phyloP scores from a whole-genome alignment of 1,140 invertebrate genomes.

The Drosophila pruinosa region DNA sequence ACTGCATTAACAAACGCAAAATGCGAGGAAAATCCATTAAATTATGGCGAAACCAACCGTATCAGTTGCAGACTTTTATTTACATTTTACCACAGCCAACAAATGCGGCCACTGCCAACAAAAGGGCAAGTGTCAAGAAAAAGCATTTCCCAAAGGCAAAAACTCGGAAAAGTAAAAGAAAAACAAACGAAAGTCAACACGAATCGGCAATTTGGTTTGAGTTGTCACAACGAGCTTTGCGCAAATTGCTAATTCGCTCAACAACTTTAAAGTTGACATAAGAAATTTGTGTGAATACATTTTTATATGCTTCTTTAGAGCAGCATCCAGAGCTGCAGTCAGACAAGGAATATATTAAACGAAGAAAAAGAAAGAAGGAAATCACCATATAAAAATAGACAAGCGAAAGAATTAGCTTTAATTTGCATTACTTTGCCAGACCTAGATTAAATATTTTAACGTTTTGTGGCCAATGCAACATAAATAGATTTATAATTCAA shows the following conservation, averaged over 20 bases:
- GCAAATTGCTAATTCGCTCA: slow-evolving; percentile 51
- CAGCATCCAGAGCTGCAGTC: background rate
- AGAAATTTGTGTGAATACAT: slow-evolving; percentile 70
- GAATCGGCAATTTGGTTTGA: slow-evolving; percentile 67
- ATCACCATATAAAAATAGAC: background rate
- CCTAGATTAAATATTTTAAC: background rate
- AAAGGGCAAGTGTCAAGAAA: slow-evolving; percentile 29
- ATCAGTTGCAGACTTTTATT: slow-evolving; percentile 41
- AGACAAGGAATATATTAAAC: background rate
- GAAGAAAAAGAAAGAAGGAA: background rate
- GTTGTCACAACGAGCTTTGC: slow-evolving; percentile 4
- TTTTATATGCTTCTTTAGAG: slow-evolving; percentile 42
- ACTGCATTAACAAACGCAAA: background rate
- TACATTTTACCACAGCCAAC: slow-evolving; percentile 47
- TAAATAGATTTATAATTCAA: too few species aligned
- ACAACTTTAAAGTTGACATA: slow-evolving; percentile 63
- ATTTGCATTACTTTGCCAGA: background rate
- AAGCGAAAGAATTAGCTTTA: background rate
- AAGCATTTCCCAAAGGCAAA: slow-evolving; percentile 8
- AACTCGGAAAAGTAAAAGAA: background rate
- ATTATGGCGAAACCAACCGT: background rate
- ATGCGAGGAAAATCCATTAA: background rate
- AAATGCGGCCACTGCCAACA: slow-evolving; percentile 23
- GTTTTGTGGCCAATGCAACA: background rate
- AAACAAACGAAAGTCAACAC: slow-evolving; percentile 62